phyloP scores from a whole-genome alignment of 2,888 invertebrate species.

The Biston stratarius region DNA sequence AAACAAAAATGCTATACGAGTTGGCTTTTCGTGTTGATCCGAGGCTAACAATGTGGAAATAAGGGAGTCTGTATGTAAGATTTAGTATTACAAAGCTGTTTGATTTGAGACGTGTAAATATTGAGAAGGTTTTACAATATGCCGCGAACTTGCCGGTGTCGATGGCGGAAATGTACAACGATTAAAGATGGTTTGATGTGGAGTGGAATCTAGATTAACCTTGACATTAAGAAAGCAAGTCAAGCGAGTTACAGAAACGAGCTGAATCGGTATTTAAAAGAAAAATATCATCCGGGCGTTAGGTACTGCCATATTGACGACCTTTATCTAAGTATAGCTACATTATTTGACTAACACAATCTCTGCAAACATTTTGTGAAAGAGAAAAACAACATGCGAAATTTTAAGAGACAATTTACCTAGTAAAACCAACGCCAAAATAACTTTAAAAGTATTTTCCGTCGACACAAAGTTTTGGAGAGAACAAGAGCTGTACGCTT shows the following conservation, averaged over 20 bases:
- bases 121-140: slow-evolving; percentile 44
- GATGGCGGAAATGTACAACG: not conserved
- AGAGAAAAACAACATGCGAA: slow-evolving; percentile 24
- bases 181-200: not conserved
- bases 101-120: slow-evolving; percentile 46
- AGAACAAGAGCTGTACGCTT: slow-evolving; percentile 9
- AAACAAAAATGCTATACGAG: slow-evolving; percentile 67
- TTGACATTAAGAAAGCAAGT: too few species aligned
- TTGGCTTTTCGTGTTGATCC: slow-evolving; percentile 69
- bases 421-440: slow-evolving; percentile 21
- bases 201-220: not conserved
- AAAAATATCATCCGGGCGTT: not conserved
- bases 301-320: slow-evolving; percentile 6
- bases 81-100: slow-evolving; percentile 44
- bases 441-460: slow-evolving; percentile 28
- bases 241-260: not conserved
- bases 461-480: slow-evolving; percentile 13
- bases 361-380: slow-evolving; percentile 20
- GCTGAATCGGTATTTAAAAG: not conserved
- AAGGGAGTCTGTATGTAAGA: slow-evolving; percentile 50
- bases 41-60: slow-evolving; percentile 68
- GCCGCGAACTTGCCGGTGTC: not conserved
- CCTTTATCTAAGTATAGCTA: slow-evolving; percentile 10
- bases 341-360: slow-evolving; percentile 19
- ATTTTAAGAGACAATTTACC: slow-evolving; percentile 31